Conservation (phyloP, 2,888 invertebrate species). For the Aphelenchoides bicaudatus region DNA sequence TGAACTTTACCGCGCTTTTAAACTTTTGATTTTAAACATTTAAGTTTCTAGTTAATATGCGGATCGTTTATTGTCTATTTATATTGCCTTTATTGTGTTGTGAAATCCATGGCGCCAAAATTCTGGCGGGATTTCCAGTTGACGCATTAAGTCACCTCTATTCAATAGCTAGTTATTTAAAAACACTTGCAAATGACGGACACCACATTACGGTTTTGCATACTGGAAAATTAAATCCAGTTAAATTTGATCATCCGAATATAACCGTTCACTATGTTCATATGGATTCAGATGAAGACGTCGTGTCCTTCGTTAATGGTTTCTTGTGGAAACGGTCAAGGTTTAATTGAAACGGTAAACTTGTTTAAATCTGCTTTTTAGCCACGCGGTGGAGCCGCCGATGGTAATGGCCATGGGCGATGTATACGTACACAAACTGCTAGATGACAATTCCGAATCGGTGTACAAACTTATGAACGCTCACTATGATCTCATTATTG, state of each 20-base stretch:
- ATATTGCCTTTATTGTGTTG: too few species aligned
- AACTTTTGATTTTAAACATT: too few species aligned
- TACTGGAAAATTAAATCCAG: constrained; percentile 21
- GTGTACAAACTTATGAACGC: constrained; percentile 29
- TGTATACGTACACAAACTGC: too few species aligned
- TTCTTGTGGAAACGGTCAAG: constrained; percentile 10
- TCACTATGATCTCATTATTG: constrained; percentile 37
- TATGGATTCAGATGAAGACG: background rate
- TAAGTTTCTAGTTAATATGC: too few species aligned
- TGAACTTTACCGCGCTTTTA: too few species aligned
- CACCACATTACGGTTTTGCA: constrained; percentile 37
- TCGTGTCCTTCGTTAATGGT: background rate
- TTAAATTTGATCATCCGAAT: background rate
- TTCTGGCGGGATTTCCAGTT: constrained; percentile 22
- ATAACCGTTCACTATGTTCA: constrained; percentile 1
- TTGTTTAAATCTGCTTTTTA: too few species aligned
- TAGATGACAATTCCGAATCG: too few species aligned
- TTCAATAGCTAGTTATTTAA: constrained; percentile 23
- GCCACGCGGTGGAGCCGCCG: constrained; percentile 14
- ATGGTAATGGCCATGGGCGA: too few species aligned
- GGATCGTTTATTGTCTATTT: too few species aligned
- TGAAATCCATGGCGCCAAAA: constrained; percentile 11
- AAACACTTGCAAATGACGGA: constrained; percentile 31
- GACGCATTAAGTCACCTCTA: constrained; percentile 24
- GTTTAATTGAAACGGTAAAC: too few species aligned